Percentiles rank a stretch among this genome's conserved stretches.
These are phyloP conservation scores for Acomys russatus DNA, from an alignment of 2,797 vertebrate genomes.

Conservation along the genomic window DNA sequence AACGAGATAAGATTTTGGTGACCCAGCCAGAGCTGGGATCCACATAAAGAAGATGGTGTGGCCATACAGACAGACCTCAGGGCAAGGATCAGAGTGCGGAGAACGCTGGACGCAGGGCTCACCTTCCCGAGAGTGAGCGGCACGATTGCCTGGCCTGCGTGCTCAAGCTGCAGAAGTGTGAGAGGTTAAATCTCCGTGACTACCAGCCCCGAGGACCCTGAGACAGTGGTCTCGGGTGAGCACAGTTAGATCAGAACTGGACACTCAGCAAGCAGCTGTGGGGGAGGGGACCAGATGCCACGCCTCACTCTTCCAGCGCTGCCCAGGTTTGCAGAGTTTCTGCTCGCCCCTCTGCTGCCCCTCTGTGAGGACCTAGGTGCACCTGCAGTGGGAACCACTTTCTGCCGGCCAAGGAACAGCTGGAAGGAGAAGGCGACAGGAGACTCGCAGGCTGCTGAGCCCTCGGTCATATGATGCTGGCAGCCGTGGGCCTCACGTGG, in stretches of 20 bases:
- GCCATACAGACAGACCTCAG: rapidly evolving
- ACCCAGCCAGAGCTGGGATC: no score
- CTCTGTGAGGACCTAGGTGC: rapidly evolving
- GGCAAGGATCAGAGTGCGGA: rapidly evolving
- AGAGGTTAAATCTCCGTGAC: background rate
- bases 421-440: background rate
- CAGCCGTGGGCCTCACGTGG: background rate
- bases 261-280: no score
- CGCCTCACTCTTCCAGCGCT: background rate
- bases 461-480: background rate
- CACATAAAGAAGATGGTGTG: background rate
- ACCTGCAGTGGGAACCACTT: background rate
- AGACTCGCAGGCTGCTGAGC: background rate
- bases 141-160: rapidly evolving
- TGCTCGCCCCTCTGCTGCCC: background rate
- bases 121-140: rapidly evolving
- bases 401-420: background rate
- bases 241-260: background rate
- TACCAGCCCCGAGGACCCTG: rapidly evolving
- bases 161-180: no score
- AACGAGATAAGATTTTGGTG: rapidly evolving
- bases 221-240: background rate
- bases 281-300: rapidly evolving
- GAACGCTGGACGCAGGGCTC: background rate
- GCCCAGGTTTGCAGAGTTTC: background rate